A percentile compares a stretch with the other conserved stretches of the same genome.
Conservation (phyloP, 2,888 invertebrate genomes). For the Metallyticus violacea region DNA sequence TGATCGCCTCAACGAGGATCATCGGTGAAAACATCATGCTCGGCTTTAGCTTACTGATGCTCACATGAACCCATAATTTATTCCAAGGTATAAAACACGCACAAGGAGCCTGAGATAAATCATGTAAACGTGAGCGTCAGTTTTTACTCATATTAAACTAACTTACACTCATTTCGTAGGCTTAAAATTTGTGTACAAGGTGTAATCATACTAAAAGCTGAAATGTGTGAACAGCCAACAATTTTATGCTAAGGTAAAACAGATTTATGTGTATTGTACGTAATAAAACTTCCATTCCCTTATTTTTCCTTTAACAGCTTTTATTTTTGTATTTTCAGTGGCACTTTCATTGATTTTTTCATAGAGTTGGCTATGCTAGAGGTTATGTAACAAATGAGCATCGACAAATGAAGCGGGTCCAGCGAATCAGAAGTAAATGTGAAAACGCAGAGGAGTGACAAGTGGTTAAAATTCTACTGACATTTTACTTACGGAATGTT, state of each 20-base stretch:
- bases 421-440: too few relatives aligned
- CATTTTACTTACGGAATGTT: not conserved
- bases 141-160: too few relatives aligned
- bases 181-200: too few relatives aligned
- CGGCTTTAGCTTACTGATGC: not conserved
- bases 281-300: not conserved
- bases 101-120: too few relatives aligned
- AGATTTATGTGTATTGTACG: not conserved
- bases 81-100: too few relatives aligned
- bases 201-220: too few relatives aligned
- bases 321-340: not conserved
- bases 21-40: not conserved
- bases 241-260: not conserved
- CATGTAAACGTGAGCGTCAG: too few relatives aligned
- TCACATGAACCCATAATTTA: too few relatives aligned
- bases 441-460: too few relatives aligned
- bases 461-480: not conserved
- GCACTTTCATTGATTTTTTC: not conserved
- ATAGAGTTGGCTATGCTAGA: not conserved
- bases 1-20: conserved; percentile 31
- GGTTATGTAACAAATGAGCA: not conserved
- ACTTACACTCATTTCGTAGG: too few relatives aligned
- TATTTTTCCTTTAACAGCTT: not conserved
- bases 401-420: not conserved
- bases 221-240: too few relatives aligned